Base-by-base conservation (phyloP, 2,113 vertebrate species). In the Neodon shergylaensis region DNA sequence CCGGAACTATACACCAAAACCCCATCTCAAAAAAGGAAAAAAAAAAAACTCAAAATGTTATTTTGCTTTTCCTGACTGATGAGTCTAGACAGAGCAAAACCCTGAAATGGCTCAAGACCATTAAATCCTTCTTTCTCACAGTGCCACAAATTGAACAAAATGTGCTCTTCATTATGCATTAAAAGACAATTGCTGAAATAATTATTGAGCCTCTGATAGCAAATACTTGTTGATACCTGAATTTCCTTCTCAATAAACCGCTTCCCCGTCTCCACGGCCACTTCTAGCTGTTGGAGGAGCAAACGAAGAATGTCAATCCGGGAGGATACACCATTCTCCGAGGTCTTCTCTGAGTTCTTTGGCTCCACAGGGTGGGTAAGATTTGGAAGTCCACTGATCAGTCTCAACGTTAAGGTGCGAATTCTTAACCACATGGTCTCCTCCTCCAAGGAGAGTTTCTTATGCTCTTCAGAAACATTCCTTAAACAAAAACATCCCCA, bases 361-460 rank as follows among this genome's bases (percentile, higher is more conserved):
- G 98, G 98, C 65, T 99, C 98, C 22, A 98, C 85, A 0, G 98
- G 22, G 97, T 99, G 99, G 84, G 98, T 98, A 2, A 99, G 98
- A 8, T 96, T 95, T 0, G 99, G 98, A 93, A 99, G 92, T 0
- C 98, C 98, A 68, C 99, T 98, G 70, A 99, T 98, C 90, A 99
- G 98, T 97, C 99, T 99, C 66, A 99, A 95, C 0, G 99, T 99
- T 47, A 99, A 97, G 14, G 99, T 99, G 3, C 99, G 99, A 91
- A 99, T 98, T 97, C 98, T 98, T 96, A 99, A 94, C 99, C 99
- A 99, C 83, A 99, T 94, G 0, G 98, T 98, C 95, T 99, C 99
- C 74, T 99, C 99, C 95, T 99, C 99, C 73, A 99, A 96, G 19
- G 99, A 99, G 49, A 98, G 99, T 78, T 97, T 98, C 96, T 98